Percentiles rank a stretch among this genome's conserved stretches.
Evolutionary conservation across 2,113 vertebrate genomes (phyloP).

Genomic region (Zosterops hypoxanthus): DNA sequence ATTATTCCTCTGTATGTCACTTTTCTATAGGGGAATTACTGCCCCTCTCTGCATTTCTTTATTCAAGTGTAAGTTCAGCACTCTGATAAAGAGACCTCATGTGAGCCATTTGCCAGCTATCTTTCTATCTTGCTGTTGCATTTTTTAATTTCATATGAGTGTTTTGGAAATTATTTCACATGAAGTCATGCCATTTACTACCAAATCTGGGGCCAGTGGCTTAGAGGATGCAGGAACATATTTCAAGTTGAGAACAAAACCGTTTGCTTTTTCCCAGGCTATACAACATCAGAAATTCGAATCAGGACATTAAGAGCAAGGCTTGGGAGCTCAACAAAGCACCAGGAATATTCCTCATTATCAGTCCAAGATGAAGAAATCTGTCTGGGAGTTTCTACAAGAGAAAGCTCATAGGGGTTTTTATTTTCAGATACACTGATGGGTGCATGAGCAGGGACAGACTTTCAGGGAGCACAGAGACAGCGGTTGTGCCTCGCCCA

Average conservation of each 20-base stretch:
- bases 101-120: not conserved
- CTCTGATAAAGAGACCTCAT: not conserved
- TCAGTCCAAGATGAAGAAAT: not conserved
- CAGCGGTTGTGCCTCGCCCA: not conserved
- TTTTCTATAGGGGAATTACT: not conserved
- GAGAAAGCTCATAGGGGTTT: not conserved
- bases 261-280: not conserved
- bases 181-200: not conserved
- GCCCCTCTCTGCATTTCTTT: not conserved
- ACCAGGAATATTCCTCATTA: not conserved
- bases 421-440: not conserved
- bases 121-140: not conserved
- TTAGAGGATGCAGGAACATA: accelerated
- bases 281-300: not conserved
- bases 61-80: not conserved
- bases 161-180: not conserved
- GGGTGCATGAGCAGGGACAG: not conserved
- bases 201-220: not conserved
- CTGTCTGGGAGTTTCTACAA: not conserved
- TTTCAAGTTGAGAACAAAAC: not conserved
- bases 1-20: not conserved
- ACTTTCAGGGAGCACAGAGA: not conserved
- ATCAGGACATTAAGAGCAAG: not conserved
- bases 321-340: not conserved
- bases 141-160: not conserved